These are phyloP conservation scores for Augiades crinisus DNA, from an alignment of 2,888 invertebrate species.

Conservation along the genomic window DNA sequence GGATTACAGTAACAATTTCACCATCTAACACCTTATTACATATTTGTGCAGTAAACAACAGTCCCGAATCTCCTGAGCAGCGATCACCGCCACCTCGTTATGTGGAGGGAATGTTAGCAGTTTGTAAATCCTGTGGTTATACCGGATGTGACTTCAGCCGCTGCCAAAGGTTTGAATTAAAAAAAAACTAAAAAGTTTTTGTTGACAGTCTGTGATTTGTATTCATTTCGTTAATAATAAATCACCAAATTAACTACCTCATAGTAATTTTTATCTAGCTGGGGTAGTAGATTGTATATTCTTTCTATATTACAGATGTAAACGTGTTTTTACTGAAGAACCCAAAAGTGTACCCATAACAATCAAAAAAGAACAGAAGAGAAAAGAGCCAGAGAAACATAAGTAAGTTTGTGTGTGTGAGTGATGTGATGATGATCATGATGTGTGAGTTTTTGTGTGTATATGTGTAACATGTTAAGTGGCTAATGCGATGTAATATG, in stretches of 20 bases:
- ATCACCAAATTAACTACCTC: too few species aligned
- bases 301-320: conserved; percentile 73
- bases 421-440: too few species aligned
- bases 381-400: conserved; percentile 67
- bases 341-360: conserved; percentile 82
- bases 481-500: too few species aligned
- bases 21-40: too few species aligned
- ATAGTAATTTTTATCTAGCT: too few species aligned
- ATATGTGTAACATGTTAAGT: not conserved
- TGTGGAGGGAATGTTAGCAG: conserved; percentile 87
- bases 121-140: conserved; percentile 91
- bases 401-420: conserved; percentile 1
- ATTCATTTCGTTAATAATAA: too few species aligned
- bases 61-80: conserved; percentile 72
- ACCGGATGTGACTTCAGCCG: conserved; percentile 89
- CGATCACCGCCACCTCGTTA: conserved; percentile 83
- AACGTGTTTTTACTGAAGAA: conserved; percentile 86
- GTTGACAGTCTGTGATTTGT: too few species aligned
- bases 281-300: not conserved
- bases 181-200: too few species aligned
- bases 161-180: conserved; percentile 82
- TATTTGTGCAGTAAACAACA: conserved; percentile 46
- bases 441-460: too few species aligned
- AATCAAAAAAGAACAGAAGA: conserved; percentile 74
- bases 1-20: too few species aligned